These are phyloP conservation scores for Hyposoter didymator DNA, from an alignment of 2,888 invertebrate species.

Conservation along the genomic window DNA sequence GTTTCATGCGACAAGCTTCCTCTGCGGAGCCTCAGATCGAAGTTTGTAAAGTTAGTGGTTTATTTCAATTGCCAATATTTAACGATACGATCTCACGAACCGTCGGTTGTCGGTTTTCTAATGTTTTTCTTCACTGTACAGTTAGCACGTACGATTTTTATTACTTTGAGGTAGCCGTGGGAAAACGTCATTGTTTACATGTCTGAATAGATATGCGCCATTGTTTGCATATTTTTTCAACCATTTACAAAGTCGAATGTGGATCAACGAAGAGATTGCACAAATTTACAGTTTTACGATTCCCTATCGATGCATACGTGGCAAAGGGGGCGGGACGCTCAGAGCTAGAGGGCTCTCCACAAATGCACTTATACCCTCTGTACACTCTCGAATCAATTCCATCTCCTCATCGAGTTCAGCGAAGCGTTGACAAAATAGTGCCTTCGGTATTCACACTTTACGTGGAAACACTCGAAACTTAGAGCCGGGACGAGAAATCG, in stretches of 20 bases:
- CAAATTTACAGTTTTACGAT: slow-evolving; percentile 62
- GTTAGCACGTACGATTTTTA: background rate
- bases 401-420: slow-evolving; percentile 37
- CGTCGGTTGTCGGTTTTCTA: background rate
- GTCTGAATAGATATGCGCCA: slow-evolving; percentile 4
- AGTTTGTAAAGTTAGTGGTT: background rate
- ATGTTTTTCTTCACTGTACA: background rate
- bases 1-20: background rate
- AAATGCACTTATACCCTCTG: slow-evolving; percentile 60
- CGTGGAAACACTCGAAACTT: slow-evolving; percentile 42
- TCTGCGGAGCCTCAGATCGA: background rate
- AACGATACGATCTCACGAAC: background rate
- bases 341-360: slow-evolving; percentile 48
- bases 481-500: slow-evolving; percentile 54
- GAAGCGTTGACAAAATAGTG: slow-evolving; percentile 36
- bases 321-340: slow-evolving; percentile 55
- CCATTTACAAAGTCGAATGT: slow-evolving; percentile 64
- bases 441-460: slow-evolving; percentile 15
- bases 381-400: slow-evolving; percentile 66
- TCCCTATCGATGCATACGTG: slow-evolving; percentile 57
- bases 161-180: slow-evolving; percentile 74
- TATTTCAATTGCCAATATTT: background rate
- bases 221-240: slow-evolving; percentile 40
- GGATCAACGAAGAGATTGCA: slow-evolving; percentile 47
- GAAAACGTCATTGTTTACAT: slow-evolving; percentile 69